Evolutionary conservation across 2,113 vertebrate genomes (phyloP).

Genomic region (Labeo catla): DNA sequence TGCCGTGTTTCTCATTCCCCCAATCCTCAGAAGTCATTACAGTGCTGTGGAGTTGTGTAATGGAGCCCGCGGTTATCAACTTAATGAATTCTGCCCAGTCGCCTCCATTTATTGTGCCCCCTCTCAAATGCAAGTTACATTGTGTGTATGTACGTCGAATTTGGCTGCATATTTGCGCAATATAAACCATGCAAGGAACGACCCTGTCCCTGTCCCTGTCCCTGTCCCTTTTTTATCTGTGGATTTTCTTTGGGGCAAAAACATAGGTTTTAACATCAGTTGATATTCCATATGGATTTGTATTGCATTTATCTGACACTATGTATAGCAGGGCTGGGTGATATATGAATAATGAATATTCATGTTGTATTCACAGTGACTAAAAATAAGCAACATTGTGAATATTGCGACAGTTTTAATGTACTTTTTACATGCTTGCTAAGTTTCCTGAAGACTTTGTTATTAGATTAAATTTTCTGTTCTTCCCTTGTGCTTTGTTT

Average conservation of each 20-base stretch:
- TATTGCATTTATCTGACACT: neutral
- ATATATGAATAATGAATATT: neutral
- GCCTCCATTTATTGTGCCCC: slow-evolving; percentile 70
- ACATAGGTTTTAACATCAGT: neutral
- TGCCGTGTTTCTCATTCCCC: slow-evolving; percentile 51
- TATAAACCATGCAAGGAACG: neutral
- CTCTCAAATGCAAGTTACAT: slow-evolving; percentile 82
- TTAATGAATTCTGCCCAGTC: slow-evolving; percentile 97
- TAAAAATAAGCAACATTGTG: neutral
- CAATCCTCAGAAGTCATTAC: slow-evolving; percentile 95
- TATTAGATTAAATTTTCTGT: neutral
- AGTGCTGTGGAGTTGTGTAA: slow-evolving; percentile 75
- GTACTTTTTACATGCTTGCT: neutral
- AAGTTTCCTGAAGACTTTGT: neutral
- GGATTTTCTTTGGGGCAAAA: neutral
- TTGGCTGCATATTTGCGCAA: neutral
- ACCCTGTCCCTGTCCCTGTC: neutral
- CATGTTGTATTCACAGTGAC: neutral
- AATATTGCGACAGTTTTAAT: neutral
- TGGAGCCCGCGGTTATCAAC: slow-evolving; percentile 83
- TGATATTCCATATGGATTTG: neutral
- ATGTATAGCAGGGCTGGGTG: neutral
- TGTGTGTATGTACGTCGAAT: slow-evolving; percentile 32
- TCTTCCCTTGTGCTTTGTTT: neutral
- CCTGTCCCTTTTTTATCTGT: neutral